Evolutionary conservation across 2,797 vertebrate species (phyloP), one percentile per base, ranked within the genome.

Genomic region (Malacoraja senta): DNA sequence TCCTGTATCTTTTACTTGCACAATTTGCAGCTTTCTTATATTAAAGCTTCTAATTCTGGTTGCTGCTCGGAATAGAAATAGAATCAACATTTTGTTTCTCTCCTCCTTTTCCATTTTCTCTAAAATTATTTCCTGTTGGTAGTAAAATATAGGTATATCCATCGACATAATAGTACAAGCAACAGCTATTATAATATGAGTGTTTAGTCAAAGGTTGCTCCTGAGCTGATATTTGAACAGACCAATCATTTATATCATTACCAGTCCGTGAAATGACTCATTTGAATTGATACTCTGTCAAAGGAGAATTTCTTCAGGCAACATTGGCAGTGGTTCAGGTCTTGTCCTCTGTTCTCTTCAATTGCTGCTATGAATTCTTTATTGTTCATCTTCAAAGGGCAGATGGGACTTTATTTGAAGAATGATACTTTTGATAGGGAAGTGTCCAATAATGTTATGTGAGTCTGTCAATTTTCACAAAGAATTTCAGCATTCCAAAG

Each of bases 351-450:
- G 38, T 84, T 84, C 24, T 26, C 80, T 63, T n/a, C 83, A 63
- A n/a, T 86, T 8, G 8, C 29, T 86, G 83, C 58, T n/a, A 29
- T 86, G 83, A 86, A 86, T 63, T 86, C 83, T 63, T 63, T n/a
- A 84, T 84, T 86, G 83, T 65, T 65, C 83, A 86, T 32, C 29
- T 32, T 26, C 29, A 86, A 10, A 7, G 58, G 44, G 58, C 83
- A 86, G 58, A 65, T 63, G 58, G 83, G 32, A 19, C 4, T 15
- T 86, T 63, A n/a, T 63, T 63, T 86, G 83, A 63, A 65, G 13
- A 32, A 12, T 86, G 29, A n/a, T 86, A 29, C 29, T 19, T 15
- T 65, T 86, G 83, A n/a, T 17, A 17, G 44, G 24, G 24, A 26
- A 84, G 83, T 15, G 58, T 15, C 58, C 17, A 58, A 29, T 61